Base-by-base conservation (phyloP, 2,888 invertebrate species). In the Perithous albicinctus region DNA sequence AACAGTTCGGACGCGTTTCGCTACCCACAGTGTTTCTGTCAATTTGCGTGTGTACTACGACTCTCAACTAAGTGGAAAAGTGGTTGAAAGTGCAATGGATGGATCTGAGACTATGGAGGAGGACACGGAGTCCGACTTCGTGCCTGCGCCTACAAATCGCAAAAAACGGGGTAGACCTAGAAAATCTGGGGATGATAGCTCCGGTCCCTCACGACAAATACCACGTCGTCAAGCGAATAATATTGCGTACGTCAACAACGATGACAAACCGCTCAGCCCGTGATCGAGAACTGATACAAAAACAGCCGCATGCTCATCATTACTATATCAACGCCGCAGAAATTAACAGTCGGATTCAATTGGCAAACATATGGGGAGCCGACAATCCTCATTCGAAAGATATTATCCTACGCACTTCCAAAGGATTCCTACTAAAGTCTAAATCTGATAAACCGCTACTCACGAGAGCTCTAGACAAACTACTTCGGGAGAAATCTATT, bases 121-220 rank as follows among this genome's bases (percentile, higher is more conserved):
- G 20, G 51, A 51, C 20, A 51, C 23, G 51, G 51, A 51, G 51
- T 51, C 51, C 51, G 23, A 51, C 51, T 51, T 23, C 51, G 15
- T 23, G 5, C 23, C 51, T 7, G 51, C 23, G 51, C 43, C n/a
- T 43, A 43, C 3, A 43, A 43, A 12, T n/a, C 43, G 43, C 38
- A 48, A 23, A 23, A 51, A 51, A 51, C 51, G 18, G n/a, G n/a
- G n/a, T n/a, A n/a, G n/a, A n/a, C n/a, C n/a, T n/a, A n/a, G n/a
- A n/a, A n/a, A n/a, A n/a, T n/a, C n/a, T n/a, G n/a, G n/a, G n/a
- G n/a, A n/a, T n/a, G n/a, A n/a, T n/a, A n/a, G n/a, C n/a, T n/a
- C 51, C 8, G 18, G 51, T 4, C 23, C 51, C 51, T 8, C 23
- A 23, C 51, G 51, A 8, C 51, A 51, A 51, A 23, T 23, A 51